These are phyloP conservation scores for Progne subis DNA, from an alignment of 2,113 vertebrate genomes.

Conservation along the genomic window DNA sequence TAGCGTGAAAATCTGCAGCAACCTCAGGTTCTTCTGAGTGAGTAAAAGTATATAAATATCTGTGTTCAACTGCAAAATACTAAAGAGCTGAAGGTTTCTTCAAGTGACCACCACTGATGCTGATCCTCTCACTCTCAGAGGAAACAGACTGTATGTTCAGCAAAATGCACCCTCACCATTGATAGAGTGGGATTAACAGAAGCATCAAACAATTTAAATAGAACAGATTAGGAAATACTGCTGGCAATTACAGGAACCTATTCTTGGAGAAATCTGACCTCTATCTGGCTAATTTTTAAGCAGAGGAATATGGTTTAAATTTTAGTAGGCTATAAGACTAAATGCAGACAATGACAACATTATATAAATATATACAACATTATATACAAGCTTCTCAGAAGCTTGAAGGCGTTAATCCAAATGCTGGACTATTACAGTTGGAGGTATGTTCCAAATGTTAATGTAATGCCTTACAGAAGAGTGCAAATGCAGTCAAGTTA, in stretches of 20 bases:
- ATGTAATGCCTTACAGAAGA: background rate
- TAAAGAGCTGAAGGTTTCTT: background rate
- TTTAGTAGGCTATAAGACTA: background rate
- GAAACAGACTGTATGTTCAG: background rate
- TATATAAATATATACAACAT: background rate
- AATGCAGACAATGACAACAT: background rate
- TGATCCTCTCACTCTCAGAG: background rate
- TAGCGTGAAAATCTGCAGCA: background rate
- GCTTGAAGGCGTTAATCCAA: background rate
- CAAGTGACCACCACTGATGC: background rate
- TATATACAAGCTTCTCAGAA: background rate
- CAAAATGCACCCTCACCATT: background rate
- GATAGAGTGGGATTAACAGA: background rate
- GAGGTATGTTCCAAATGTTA: background rate
- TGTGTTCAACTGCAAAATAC: background rate
- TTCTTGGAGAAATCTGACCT: background rate
- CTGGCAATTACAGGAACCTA: background rate
- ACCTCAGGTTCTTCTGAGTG: background rate
- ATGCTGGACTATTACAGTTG: background rate
- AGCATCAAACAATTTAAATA: background rate
- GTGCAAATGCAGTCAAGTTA: background rate
- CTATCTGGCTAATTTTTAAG: background rate
- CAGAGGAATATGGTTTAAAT: background rate
- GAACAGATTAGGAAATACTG: background rate
- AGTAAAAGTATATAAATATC: background rate